These are phyloP conservation scores for Aspiorhynchus laticeps DNA, from an alignment of 2,113 vertebrate genomes.

Conservation along the genomic window DNA sequence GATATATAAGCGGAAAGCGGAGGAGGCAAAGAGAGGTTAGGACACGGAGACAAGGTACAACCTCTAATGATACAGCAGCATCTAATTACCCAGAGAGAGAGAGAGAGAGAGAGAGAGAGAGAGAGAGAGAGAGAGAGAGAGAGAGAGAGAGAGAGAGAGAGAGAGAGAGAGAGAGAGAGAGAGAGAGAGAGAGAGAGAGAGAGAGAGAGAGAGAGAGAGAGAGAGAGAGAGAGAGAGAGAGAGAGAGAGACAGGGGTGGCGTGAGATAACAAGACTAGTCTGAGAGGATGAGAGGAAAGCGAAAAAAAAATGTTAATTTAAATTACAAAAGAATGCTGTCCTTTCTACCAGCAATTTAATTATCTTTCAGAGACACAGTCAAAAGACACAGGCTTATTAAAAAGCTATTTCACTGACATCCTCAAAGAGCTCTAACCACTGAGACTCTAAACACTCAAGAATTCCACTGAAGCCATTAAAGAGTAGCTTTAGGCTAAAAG, in stretches of 20 bases:
- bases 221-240: conserved; percentile 61
- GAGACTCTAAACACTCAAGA: conserved; percentile 76
- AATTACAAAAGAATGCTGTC: conserved; percentile 83
- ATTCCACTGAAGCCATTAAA: conserved; percentile 79
- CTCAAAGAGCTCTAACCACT: conserved; percentile 74
- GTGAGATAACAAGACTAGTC: conserved; percentile 16
- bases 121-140: conserved; percentile 62
- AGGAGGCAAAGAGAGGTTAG: conserved; percentile 64
- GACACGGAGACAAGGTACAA: conserved; percentile 26
- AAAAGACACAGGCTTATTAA: conserved; percentile 82
- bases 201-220: conserved; percentile 50
- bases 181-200: conserved; percentile 59
- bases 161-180: conserved; percentile 63
- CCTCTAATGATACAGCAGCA: conserved; percentile 67
- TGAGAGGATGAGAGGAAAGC: conserved; percentile 30
- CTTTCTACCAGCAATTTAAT: conserved; percentile 80
- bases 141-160: conserved; percentile 51
- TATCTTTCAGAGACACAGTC: conserved; percentile 78
- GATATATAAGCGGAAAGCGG: conserved; percentile 49
- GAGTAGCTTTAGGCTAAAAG: conserved; percentile 80
- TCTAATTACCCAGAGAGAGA: conserved; percentile 76
- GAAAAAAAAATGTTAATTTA: conserved; percentile 76
- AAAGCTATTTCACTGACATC: conserved; percentile 82
- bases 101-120: conserved; percentile 42
- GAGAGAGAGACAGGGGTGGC: conserved; percentile 25